Percentiles rank a stretch among this genome's conserved stretches.
Conservation (phyloP, 1,140 invertebrate genomes). For the Sipha flava region DNA sequence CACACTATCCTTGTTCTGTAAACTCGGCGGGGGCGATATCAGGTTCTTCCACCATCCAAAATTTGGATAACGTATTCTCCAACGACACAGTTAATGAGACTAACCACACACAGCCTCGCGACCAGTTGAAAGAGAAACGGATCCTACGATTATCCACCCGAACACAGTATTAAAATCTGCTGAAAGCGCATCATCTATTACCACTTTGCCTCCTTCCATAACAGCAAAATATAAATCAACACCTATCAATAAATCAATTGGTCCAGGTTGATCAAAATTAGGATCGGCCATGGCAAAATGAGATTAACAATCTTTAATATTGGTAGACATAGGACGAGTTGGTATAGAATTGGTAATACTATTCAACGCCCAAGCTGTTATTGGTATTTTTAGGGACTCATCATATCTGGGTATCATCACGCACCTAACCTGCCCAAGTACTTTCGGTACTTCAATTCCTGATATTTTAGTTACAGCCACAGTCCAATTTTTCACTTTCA, state of each 20-base stretch:
- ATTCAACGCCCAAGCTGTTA: not conserved
- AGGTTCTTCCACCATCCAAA: not conserved
- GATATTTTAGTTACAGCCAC: not conserved
- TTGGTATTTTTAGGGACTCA: not conserved
- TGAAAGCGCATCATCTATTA: not conserved
- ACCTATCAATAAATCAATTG: not conserved
- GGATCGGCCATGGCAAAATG: not conserved
- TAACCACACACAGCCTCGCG: not conserved
- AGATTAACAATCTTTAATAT: not conserved
- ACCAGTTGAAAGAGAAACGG: not conserved
- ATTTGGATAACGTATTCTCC: not conserved
- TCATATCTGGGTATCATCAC: not conserved
- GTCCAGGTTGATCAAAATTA: not conserved
- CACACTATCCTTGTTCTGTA: not conserved
- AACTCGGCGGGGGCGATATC: not conserved
- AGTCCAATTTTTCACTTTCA: not conserved
- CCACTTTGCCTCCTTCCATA: not conserved
- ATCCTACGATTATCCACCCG: not conserved
- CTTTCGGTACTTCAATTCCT: not conserved
- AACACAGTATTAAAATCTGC: not conserved
- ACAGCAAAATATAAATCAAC: not conserved
- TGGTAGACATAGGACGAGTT: not conserved
- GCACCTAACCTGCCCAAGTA: not conserved
- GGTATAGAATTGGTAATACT: not conserved
- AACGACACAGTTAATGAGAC: not conserved